These are phyloP conservation scores for Adelges cooleyi DNA, from an alignment of 1,140 invertebrate genomes.

Conservation along the genomic window DNA sequence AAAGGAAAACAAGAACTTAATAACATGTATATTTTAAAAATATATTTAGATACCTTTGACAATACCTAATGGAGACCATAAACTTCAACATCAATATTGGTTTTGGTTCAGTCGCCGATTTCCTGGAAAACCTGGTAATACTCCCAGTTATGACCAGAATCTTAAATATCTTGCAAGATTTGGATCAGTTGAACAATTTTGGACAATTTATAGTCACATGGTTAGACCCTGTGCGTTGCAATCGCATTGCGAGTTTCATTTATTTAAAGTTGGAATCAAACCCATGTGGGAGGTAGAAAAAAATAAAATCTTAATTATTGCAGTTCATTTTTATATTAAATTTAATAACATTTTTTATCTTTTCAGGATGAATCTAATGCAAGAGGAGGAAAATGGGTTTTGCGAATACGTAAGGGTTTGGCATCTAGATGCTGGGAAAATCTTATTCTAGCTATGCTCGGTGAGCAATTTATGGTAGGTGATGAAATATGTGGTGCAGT, in stretches of 20 bases:
- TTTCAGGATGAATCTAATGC: slow-evolving; percentile 78
- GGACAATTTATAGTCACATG: slow-evolving; percentile 86
- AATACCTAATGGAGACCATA: slow-evolving; percentile 66
- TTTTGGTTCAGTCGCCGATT: slow-evolving; percentile 76
- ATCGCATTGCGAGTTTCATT: slow-evolving; percentile 86
- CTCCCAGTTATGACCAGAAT: slow-evolving; percentile 60
- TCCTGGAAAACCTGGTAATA: slow-evolving; percentile 51
- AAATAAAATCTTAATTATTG: not conserved
- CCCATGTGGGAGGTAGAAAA: slow-evolving; percentile 38
- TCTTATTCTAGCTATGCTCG: slow-evolving; percentile 91
- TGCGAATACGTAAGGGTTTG: slow-evolving; percentile 84
- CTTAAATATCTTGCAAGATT: slow-evolving; percentile 67
- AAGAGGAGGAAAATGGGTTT: slow-evolving; percentile 94
- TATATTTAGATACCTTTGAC: slow-evolving; percentile 44
- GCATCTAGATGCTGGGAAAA: slow-evolving; percentile 97
- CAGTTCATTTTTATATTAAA: no score
- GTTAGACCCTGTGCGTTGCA: slow-evolving; percentile 76
- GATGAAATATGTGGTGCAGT: slow-evolving; percentile 98
- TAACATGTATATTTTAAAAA: no score
- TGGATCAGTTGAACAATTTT: slow-evolving; percentile 92
- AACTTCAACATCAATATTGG: slow-evolving; percentile 77
- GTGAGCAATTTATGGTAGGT: slow-evolving; percentile 98
- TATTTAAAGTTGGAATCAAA: slow-evolving; percentile 97
- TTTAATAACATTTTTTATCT: slow-evolving; percentile 4
- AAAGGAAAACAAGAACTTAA: no score